Conservation (phyloP, 2,113 vertebrate genomes). For the Rhombomys opimus region DNA sequence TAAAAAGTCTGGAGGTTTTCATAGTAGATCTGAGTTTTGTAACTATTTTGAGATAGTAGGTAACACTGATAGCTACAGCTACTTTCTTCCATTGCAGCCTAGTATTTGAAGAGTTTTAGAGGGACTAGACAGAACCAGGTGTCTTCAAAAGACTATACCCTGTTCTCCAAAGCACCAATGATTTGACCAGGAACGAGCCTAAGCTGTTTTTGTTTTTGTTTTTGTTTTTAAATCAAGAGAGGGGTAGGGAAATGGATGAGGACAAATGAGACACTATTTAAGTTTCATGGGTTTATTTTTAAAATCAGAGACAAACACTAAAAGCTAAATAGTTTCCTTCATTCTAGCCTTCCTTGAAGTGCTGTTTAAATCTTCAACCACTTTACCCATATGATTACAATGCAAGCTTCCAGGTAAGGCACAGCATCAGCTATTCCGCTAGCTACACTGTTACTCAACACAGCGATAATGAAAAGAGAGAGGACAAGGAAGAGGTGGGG, state of each 20-base stretch:
- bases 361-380: slow-evolving; percentile 37
- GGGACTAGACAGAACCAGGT: neutral
- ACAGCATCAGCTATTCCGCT: neutral
- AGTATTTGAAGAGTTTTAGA: neutral
- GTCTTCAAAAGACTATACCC: neutral
- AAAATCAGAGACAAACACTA: slow-evolving; percentile 34
- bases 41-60: neutral
- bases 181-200: neutral
- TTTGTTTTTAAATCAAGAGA: neutral
- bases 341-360: neutral
- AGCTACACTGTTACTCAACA: neutral
- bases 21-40: neutral
- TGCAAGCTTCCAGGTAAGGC: neutral
- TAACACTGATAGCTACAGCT: neutral
- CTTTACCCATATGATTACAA: slow-evolving; percentile 21
- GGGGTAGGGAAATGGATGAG: neutral
- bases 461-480: neutral
- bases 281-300: neutral
- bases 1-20: slow-evolving; percentile 28
- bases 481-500: neutral
- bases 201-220: neutral
- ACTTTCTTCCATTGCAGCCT: neutral
- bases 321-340: slow-evolving; percentile 16
- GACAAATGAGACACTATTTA: slow-evolving; percentile 23
- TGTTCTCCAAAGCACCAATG: slow-evolving; percentile 26